phyloP scores from a whole-genome alignment of 2,113 vertebrate species.

The Syngnathus floridae region DNA sequence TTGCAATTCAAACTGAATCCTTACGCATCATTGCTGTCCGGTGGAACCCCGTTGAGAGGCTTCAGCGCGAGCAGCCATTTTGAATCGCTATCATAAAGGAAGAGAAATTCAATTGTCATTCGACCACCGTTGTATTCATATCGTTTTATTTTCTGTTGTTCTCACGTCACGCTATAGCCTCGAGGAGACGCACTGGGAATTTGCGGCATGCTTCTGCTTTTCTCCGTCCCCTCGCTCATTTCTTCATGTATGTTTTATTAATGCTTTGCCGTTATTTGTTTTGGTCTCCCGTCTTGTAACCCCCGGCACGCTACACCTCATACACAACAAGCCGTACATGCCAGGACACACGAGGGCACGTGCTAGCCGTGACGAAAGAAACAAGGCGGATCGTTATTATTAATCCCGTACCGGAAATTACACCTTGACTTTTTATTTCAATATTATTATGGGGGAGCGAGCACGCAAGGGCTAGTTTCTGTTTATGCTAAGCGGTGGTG shows the following conservation, averaged over 20 bases:
- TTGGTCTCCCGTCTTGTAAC: background rate
- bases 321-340: constrained; percentile 13
- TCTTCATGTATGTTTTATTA: constrained; percentile 54
- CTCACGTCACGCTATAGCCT: background rate
- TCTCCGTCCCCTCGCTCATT: constrained; percentile 25
- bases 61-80: background rate
- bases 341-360: background rate
- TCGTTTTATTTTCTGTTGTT: background rate
- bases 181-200: constrained; percentile 18
- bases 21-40: constrained; percentile 4
- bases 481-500: background rate
- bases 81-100: constrained; percentile 20
- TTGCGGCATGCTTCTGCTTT: constrained; percentile 9
- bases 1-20: constrained; percentile 58
- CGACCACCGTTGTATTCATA: background rate
- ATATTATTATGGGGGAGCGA: background rate
- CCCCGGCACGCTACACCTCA: constrained; percentile 8
- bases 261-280: constrained; percentile 34
- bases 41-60: background rate
- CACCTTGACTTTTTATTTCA: too few relatives aligned
- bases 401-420: too few relatives aligned
- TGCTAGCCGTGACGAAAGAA: background rate
- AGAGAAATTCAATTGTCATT: constrained; percentile 3
- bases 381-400: background rate
- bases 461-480: background rate